Evolutionary conservation across 1,140 invertebrate genomes (phyloP).

Genomic region (Drosophila truncata): DNA sequence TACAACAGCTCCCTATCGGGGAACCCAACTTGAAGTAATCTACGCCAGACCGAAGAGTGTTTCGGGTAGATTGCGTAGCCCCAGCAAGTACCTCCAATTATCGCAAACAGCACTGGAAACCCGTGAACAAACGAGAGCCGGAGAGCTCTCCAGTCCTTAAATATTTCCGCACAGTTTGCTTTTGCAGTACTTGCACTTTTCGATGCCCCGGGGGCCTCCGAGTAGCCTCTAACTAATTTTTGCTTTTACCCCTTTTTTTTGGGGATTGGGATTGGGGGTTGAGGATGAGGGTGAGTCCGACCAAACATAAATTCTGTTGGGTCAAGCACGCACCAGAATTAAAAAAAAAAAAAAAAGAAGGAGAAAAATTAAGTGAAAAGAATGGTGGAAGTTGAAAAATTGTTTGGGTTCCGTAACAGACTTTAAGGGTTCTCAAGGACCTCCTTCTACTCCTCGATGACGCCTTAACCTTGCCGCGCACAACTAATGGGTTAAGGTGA

Average conservation of each 20-base stretch:
- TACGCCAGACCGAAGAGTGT: conserved; percentile 9
- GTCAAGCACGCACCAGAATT: conserved; percentile 64
- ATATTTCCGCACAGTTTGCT: conserved; percentile 78
- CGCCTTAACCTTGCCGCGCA: conserved; percentile 41
- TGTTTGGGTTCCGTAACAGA: conserved; percentile 18
- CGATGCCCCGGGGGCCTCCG: conserved; percentile 23
- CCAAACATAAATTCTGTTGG: conserved; percentile 69
- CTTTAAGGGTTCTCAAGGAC: conserved; percentile 17
- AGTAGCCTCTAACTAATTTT: conserved; percentile 39
- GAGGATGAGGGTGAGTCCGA: conserved; percentile 7
- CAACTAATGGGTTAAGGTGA: conserved; percentile 48
- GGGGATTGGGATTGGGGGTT: neutral
- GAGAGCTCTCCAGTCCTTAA: conserved; percentile 68
- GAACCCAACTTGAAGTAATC: conserved; percentile 22
- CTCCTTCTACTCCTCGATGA: neutral
- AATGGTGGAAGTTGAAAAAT: conserved; percentile 45
- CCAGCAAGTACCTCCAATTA: conserved; percentile 30
- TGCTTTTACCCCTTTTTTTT: conserved; percentile 20
- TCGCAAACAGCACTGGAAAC: conserved; percentile 40
- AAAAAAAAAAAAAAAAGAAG: conserved; percentile 44
- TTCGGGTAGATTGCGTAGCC: conserved; percentile 22
- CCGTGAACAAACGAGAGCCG: conserved; percentile 50
- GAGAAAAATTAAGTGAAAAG: conserved; percentile 24
- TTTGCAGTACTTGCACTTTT: conserved; percentile 77
- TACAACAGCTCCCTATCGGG: conserved; percentile 16